Evolutionary conservation across 2,888 invertebrate species (phyloP).

Genomic region (Panopea generosa): DNA sequence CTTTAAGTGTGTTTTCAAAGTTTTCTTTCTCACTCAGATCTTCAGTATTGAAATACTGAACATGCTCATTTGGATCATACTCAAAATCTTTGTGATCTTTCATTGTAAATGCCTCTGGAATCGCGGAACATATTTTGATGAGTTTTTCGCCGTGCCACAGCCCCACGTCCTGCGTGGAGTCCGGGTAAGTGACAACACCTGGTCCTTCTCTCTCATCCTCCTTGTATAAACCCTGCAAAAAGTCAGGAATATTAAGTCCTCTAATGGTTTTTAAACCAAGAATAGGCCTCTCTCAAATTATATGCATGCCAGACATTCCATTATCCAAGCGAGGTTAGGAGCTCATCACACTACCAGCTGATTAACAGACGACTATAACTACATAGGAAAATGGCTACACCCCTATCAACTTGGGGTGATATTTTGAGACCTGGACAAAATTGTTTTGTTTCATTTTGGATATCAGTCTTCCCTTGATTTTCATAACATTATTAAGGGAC

Average conservation of each 20-base stretch:
- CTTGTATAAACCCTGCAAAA: conserved; percentile 82
- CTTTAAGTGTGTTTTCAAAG: conserved; percentile 65
- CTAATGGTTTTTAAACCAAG: no score
- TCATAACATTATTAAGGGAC: no score
- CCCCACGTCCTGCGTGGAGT: conserved; percentile 83
- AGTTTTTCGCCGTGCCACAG: conserved; percentile 83
- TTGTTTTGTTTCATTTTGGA: no score
- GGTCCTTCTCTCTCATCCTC: conserved; percentile 84
- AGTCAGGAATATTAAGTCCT: neutral
- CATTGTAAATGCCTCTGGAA: conserved; percentile 80
- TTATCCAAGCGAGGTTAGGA: no score
- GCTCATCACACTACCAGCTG: no score
- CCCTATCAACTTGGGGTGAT: no score
- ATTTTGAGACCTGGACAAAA: no score
- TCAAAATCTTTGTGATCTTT: conserved; percentile 80
- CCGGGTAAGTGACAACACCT: conserved; percentile 82
- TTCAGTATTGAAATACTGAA: conserved; percentile 63
- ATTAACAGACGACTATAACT: no score
- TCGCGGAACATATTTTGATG: conserved; percentile 76
- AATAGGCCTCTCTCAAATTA: no score
- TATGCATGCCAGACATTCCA: no score
- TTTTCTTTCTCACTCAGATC: conserved; percentile 35
- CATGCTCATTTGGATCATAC: conserved; percentile 75
- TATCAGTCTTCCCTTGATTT: no score
- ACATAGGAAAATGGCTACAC: no score